Evolutionary conservation across 1,140 invertebrate genomes (phyloP).

Genomic region (Heliothis subflexa): DNA sequence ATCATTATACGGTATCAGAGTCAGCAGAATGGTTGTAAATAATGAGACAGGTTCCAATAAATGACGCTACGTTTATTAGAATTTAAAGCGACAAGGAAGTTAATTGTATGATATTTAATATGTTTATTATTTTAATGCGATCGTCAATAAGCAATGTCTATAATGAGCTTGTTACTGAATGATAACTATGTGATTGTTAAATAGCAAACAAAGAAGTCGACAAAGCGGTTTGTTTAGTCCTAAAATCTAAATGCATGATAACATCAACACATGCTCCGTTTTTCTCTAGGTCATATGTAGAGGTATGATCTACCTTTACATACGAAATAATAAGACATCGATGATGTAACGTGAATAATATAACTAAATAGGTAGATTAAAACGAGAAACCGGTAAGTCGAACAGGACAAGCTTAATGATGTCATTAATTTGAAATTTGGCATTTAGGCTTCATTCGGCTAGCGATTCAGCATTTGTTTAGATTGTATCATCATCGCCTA

Average conservation of each 20-base stretch:
- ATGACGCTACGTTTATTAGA: background rate
- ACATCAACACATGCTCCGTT: conserved; percentile 20
- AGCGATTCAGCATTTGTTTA: conserved; percentile 1
- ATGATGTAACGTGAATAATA: conserved; percentile 21
- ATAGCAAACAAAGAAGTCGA: conserved; percentile 16
- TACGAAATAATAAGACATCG: background rate
- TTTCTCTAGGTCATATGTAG: conserved; percentile 12
- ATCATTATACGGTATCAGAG: background rate
- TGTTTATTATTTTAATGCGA: conserved; percentile 25
- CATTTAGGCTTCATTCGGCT: conserved; percentile 6
- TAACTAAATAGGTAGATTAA: conserved; percentile 19
- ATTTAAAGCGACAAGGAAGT: conserved; percentile 22
- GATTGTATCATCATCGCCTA: background rate
- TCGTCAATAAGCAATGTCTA: background rate
- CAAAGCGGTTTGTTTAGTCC: conserved; percentile 29
- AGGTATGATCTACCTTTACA: background rate
- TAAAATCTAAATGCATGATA: conserved; percentile 38
- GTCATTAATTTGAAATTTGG: conserved; percentile 28
- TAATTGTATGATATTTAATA: conserved; percentile 7
- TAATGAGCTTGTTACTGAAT: background rate
- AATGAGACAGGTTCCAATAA: background rate
- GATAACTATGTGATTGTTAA: conserved; percentile 14
- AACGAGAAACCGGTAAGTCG: conserved; percentile 10
- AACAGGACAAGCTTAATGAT: conserved; percentile 33
- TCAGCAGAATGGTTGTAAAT: background rate